Evolutionary conservation across 1,140 invertebrate species (phyloP), one percentile per base, ranked within the genome.

Genomic region (Nomia melanderi): DNA sequence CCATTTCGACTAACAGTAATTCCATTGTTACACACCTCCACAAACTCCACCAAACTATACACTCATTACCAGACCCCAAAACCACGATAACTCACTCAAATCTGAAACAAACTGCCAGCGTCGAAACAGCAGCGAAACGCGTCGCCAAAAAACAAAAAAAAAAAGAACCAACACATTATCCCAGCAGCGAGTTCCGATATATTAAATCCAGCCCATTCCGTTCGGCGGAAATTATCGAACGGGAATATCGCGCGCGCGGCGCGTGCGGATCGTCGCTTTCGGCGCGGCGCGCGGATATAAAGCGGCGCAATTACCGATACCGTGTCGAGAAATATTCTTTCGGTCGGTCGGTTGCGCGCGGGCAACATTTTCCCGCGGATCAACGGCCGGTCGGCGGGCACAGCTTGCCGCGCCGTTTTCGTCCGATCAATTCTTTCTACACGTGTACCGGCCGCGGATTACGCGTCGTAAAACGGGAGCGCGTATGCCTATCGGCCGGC

Each of bases 371-470:
- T 59, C 25, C 31, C 14, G 12, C 9, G 41, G 50, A 75, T 31
- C 53, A 57, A 33, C 7, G 23, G 17, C 20, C 36, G 14, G 41
- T 4, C 12, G 39, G 11, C 44, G 44, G 5, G 20, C 20, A 50
- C 20, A 50, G 47, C n/a, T 50, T 50, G 47, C 47, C n/a, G 8
- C 33, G n/a, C 36, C 50, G 41, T 56, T 74, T 56, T 33, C n/a
- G 33, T 33, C 27, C 72, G 44, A 56, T 74, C 62, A 20, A 74
- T 74, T 66, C 62, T 56, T 66, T 74, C 33, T 74, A 66, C 72
- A 66, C 72, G 50, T 56, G 73, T 69, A 29, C 65, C 31, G 57
- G 31, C 27, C 53, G 17, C n/a, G 53, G 50, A 53, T 53, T 53
- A 53, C 50, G 50, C 50, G 23, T n/a, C 50, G 50, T 53, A 25